These are phyloP conservation scores for Lepidonotus clava DNA, from an alignment of 2,888 invertebrate genomes.

Conservation along the genomic window DNA sequence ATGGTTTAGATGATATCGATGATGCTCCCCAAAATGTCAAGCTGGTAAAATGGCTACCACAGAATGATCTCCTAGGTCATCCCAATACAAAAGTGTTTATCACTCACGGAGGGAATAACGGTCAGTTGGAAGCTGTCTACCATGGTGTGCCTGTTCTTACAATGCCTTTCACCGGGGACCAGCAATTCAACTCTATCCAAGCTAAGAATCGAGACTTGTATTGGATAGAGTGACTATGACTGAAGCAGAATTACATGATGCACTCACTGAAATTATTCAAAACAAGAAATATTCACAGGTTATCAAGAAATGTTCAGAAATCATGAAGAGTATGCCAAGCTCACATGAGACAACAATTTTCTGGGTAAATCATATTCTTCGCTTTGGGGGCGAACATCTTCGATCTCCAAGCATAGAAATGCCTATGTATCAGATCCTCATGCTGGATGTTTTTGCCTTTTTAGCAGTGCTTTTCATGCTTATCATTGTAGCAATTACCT, in stretches of 20 bases:
- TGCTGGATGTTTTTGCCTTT: background rate
- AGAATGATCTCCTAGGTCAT: conserved; percentile 56
- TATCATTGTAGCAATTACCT: no score
- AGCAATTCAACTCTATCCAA: conserved; percentile 6
- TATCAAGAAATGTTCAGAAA: conserved; percentile 13
- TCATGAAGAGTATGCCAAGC: background rate
- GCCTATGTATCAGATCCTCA: conserved; percentile 23
- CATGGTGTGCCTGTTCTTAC: conserved; percentile 23
- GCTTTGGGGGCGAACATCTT: conserved; percentile 14
- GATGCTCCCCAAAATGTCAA: background rate
- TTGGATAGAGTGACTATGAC: background rate
- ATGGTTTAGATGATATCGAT: background rate
- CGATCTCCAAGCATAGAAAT: background rate
- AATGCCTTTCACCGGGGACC: conserved; percentile 21
- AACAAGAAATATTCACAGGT: background rate
- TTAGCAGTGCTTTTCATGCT: no score
- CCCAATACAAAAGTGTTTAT: conserved; percentile 36
- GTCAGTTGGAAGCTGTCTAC: conserved; percentile 15
- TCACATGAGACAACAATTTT: background rate
- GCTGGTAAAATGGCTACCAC: no score
- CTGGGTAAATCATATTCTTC: conserved; percentile 6
- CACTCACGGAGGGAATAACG: conserved; percentile 10
- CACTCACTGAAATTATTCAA: background rate
- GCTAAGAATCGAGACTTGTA: background rate
- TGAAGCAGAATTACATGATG: background rate